Evolutionary conservation across 2,888 invertebrate genomes (phyloP), one percentile per base, ranked within the genome.

Genomic region (Sinopyrophorus schimmeli): DNA sequence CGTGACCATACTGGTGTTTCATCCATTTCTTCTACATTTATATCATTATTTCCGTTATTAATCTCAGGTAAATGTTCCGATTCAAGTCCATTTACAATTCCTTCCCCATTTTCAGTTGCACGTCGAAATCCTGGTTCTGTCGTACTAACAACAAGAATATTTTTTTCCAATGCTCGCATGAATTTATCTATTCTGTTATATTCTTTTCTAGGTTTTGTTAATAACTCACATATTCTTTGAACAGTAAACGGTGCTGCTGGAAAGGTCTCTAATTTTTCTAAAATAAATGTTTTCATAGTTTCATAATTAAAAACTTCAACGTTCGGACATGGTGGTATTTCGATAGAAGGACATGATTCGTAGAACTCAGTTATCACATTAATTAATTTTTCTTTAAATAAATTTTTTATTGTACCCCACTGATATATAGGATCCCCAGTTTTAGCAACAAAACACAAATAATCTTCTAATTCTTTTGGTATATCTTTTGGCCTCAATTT

Each of bases 101-200:
- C 77, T 54, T 86, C 86, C 1, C 84, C 84, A 69, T 85, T 84
- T 67, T 86, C 82, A 7, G 81, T 78, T 54, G 83, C 84, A 7
- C 80, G 74, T 31, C 80, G 78, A 59, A 77, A 82, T 7, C 85
- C 85, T 1, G 86, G 86, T 65, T 83, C 86, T 59, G 79, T 80
- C 18, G 86, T 85, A 68, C 86, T 86, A 5, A 93, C 92, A 48
- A 93, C 93, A 61, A 92, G 75, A 60, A 93, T 90, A 65, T 92
- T 92, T 74, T 98, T 98, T 72, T 98, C 98, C 49, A 99, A 80
- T 0, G 97, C 98, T 48, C 97, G 80, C 87, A 99, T 90, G 70
- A 90, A 98, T 73, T 98, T 98, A 70, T 97, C 98, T 53, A 94
- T 89, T 53, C 94, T 82, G 67, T 90, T 92, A 73, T 99, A 99